Evolutionary conservation across 2,797 vertebrate species (phyloP).

Genomic region (Arremon aurantiirostris): DNA sequence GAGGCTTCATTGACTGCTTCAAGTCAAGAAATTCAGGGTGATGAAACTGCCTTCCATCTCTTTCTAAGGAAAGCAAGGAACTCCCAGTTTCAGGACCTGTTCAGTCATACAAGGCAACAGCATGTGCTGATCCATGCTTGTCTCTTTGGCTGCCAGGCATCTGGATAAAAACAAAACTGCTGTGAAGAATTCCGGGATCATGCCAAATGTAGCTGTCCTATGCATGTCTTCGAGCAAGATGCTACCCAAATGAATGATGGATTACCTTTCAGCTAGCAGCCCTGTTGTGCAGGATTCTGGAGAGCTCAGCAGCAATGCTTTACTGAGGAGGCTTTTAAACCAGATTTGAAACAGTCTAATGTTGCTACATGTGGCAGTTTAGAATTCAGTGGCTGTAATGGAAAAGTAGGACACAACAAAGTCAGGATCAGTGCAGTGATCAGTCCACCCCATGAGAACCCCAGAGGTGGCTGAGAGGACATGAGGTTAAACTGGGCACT

Average conservation of each 20-base stretch:
- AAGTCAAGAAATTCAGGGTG: neutral
- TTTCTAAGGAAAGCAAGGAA: neutral
- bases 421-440: neutral
- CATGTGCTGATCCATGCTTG: accelerated
- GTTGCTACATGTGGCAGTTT: neutral
- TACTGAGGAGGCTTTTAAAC: neutral
- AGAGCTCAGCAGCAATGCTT: neutral
- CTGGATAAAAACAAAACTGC: neutral
- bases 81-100: neutral
- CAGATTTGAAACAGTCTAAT: neutral
- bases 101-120: neutral
- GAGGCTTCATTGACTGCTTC: neutral
- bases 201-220: neutral
- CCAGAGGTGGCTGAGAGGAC: neutral
- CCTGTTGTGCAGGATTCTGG: neutral
- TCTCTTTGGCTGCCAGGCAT: neutral
- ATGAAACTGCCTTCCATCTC: neutral
- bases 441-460: neutral
- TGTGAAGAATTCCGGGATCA: neutral
- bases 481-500: neutral
- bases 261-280: neutral
- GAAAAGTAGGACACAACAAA: neutral
- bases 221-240: neutral
- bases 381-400: neutral
- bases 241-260: neutral